Evolutionary conservation across 2,113 vertebrate species (phyloP), one percentile per base, ranked within the genome.

Genomic region (Peucedramus taeniatus): DNA sequence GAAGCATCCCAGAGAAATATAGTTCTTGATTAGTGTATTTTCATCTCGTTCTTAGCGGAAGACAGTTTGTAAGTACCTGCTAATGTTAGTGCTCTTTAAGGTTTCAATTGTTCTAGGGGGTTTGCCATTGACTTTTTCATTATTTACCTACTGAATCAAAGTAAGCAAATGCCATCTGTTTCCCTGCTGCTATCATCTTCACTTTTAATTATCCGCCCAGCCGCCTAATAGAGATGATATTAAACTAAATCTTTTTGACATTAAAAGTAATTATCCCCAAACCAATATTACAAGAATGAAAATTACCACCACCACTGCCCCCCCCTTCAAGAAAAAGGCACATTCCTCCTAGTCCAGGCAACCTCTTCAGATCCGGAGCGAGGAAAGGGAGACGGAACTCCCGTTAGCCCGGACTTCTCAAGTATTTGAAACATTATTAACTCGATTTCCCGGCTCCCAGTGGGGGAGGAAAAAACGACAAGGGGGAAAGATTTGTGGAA

Each of bases 161-260:
- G 99, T 98, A 98, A 99, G 99, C 98, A 99, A 99, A 99, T 99
- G 99, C 99, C 99, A 99, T 99, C 99, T 99, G 99, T 99, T 99
- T 99, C 99, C 99, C 98, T 98, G 98, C 98, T 98, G 98, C 98
- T 98, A 98, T 98, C 98, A 98, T 98, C 99, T 98, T 98, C 98
- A 98, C 99, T 98, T 99, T 99, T 99, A 99, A 99, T 99, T 99
- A 99, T 98, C 98, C 98, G 98, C 98, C 98, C 99, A 98, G 99
- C 98, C 98, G 99, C 98, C 99, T 99, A 99, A 99, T 99, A 99
- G 99, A 99, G 99, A 99, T 98, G 99, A 99, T 99, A 99, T 99
- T 99, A 99, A 99, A 99, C 99, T 99, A 99, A 99, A 99, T 99
- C 99, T 99, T 99, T 99, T 98, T 99, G 99, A 99, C 99, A 99